Evolutionary conservation across 2,797 vertebrate species (phyloP).

Genomic region (Platyrinchus mystaceus): DNA sequence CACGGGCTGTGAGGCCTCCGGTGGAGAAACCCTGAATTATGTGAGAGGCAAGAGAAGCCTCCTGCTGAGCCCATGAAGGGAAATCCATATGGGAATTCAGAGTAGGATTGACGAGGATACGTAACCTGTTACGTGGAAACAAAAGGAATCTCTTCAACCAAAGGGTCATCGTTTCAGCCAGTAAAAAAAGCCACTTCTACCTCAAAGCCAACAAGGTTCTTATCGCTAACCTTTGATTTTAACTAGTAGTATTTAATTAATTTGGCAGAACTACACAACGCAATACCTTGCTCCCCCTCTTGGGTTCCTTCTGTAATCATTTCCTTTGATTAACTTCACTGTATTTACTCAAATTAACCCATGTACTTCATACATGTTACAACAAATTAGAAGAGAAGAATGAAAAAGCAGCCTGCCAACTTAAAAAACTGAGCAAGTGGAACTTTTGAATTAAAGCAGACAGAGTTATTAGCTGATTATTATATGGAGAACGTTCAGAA

Average conservation of each 20-base stretch:
- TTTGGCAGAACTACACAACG: conserved; percentile 36
- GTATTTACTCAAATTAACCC: conserved; percentile 64
- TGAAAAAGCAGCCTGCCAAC: conserved; percentile 60
- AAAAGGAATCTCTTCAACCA: background rate
- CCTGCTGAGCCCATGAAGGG: background rate
- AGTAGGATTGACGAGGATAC: background rate
- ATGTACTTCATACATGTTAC: conserved; percentile 59
- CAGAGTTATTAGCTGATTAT: conserved; percentile 65
- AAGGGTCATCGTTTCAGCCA: background rate
- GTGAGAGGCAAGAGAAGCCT: background rate
- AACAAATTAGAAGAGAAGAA: conserved; percentile 64
- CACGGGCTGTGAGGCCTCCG: conserved; percentile 54
- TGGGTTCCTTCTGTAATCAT: conserved; percentile 52
- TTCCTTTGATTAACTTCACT: conserved; percentile 63
- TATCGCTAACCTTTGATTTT: conserved; percentile 15
- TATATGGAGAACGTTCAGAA: conserved; percentile 53
- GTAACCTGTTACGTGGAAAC: background rate
- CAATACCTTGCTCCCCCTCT: background rate
- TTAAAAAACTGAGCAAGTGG: conserved; percentile 40
- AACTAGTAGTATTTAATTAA: conserved; percentile 50
- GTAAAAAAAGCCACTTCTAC: background rate
- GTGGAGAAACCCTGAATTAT: conserved; percentile 27
- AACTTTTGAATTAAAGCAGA: conserved; percentile 62
- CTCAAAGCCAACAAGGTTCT: conserved; percentile 17
- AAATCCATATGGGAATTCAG: background rate